Conservation (phyloP, 2,888 invertebrate species). For the Matsumyia berberina region DNA sequence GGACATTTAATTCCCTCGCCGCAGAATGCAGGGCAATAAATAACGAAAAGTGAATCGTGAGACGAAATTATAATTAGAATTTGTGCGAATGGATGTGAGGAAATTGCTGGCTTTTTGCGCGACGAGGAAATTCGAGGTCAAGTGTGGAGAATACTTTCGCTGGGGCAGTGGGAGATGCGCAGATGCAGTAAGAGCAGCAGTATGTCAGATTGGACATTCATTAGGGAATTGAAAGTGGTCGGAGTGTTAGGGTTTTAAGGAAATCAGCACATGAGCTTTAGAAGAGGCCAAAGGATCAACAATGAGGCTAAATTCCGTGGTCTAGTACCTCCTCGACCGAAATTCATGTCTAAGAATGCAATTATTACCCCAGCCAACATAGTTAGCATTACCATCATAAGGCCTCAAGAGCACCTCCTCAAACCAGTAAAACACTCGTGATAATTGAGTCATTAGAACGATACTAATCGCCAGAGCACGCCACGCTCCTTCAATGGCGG, state of each 20-base stretch:
- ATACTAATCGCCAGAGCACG: conserved; percentile 34
- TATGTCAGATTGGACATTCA: conserved; percentile 6
- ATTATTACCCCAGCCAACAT: not conserved
- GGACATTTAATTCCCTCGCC: conserved; percentile 47
- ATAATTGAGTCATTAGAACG: conserved; percentile 52
- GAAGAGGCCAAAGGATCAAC: no score
- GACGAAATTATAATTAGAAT: conserved; percentile 66
- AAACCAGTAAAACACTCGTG: conserved; percentile 22
- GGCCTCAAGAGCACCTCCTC: not conserved
- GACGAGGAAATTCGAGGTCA: conserved; percentile 62
- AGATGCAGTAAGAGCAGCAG: conserved; percentile 34
- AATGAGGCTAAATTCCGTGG: no score
- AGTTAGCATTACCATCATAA: conserved; percentile 11
- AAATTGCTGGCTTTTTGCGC: conserved; percentile 20
- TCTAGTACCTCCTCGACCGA: no score
- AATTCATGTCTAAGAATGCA: conserved; percentile 5
- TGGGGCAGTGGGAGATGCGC: conserved; percentile 27
- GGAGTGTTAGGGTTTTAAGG: not conserved
- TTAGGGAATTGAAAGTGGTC: conserved; percentile 39
- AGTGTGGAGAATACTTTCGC: conserved; percentile 65
- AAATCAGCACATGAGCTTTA: no score
- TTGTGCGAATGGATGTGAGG: not conserved
- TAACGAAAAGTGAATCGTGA: conserved; percentile 73
- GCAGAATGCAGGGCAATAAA: conserved; percentile 66
- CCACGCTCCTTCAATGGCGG: conserved; percentile 2